phyloP scores from a whole-genome alignment of 2,888 invertebrate genomes.

The Drosophila fungiperda region DNA sequence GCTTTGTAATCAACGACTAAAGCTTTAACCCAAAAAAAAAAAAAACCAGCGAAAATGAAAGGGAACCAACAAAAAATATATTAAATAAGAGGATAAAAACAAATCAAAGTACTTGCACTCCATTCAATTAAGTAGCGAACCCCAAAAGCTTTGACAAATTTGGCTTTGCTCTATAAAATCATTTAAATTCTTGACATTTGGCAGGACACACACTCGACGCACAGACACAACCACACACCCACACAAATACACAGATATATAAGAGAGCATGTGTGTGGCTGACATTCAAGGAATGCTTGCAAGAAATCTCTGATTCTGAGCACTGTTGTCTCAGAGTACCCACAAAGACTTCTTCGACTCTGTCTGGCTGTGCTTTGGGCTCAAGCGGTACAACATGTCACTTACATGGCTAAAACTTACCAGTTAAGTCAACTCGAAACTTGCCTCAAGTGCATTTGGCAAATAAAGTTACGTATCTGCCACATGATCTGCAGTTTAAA shows the following conservation, averaged over 20 bases:
- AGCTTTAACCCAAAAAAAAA: slow-evolving; percentile 4
- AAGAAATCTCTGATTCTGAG: slow-evolving; percentile 37
- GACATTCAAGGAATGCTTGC: slow-evolving; percentile 46
- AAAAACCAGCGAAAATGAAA: slow-evolving; percentile 9
- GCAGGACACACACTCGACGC: neutral
- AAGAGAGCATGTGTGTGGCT: slow-evolving; percentile 26
- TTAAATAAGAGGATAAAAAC: slow-evolving; percentile 15
- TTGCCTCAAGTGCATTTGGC: slow-evolving; percentile 10
- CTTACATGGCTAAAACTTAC: slow-evolving; percentile 65
- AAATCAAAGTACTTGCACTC: slow-evolving; percentile 70
- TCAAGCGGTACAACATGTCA: slow-evolving; percentile 59
- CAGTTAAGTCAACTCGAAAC: slow-evolving; percentile 52
- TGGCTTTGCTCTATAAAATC: slow-evolving; percentile 48
- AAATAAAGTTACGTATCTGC: slow-evolving; percentile 31
- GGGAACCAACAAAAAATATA: neutral
- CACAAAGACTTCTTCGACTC: slow-evolving; percentile 31
- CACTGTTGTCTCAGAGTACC: slow-evolving; percentile 29
- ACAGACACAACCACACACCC: neutral
- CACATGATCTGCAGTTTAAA: slow-evolving; percentile 2
- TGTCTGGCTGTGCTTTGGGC: slow-evolving; percentile 12
- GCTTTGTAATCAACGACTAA: slow-evolving; percentile 63
- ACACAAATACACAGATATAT: slow-evolving; percentile 6
- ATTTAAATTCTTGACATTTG: slow-evolving; percentile 72
- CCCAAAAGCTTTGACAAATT: slow-evolving; percentile 48
- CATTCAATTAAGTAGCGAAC: slow-evolving; percentile 68